These are phyloP conservation scores for Meghimatium bilineatum DNA, from an alignment of 2,888 invertebrate species.

Conservation along the genomic window DNA sequence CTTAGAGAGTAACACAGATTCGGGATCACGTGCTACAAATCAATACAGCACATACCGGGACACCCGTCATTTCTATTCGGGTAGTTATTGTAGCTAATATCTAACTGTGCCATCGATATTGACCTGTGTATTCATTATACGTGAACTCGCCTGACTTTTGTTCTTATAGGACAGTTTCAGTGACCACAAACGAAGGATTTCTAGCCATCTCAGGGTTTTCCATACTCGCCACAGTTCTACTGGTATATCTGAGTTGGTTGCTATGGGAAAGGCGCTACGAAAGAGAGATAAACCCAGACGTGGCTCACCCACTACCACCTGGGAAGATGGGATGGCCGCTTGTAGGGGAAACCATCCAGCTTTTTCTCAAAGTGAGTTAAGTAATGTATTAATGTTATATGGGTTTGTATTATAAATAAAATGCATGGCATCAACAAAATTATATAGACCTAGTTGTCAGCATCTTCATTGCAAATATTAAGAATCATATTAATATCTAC, in stretches of 20 bases:
- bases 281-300: slow-evolving; percentile 46
- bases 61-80: too few species aligned
- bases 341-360: slow-evolving; percentile 70
- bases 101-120: too few species aligned
- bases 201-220: neutral
- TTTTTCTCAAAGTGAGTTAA: slow-evolving; percentile 51
- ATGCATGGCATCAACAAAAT: too few species aligned
- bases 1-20: too few species aligned
- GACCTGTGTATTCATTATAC: too few species aligned
- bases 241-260: slow-evolving; percentile 26
- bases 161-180: neutral
- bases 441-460: neutral
- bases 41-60: too few species aligned
- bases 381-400: too few species aligned
- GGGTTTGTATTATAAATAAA: too few species aligned
- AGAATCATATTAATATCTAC: neutral
- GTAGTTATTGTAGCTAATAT: too few species aligned
- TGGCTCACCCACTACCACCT: slow-evolving; percentile 68
- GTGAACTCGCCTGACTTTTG: too few species aligned
- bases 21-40: too few species aligned
- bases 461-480: neutral
- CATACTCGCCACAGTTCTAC: neutral
- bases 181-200: neutral
- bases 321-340: slow-evolving; percentile 72
- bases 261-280: slow-evolving; percentile 55